Conservation (phyloP, 2,888 invertebrate species). For the Sipha maydis region DNA sequence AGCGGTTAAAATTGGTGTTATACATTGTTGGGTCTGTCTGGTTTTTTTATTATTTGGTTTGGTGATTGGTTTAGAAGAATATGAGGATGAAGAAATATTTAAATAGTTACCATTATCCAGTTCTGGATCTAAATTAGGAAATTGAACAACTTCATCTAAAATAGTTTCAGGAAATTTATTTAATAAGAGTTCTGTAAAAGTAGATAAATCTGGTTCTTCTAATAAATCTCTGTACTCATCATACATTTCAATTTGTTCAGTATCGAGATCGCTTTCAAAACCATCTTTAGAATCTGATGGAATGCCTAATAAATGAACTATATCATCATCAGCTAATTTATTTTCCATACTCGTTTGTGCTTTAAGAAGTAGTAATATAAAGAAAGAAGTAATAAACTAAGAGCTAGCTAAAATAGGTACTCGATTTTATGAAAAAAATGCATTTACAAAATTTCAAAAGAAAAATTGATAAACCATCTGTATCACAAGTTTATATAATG, state of each 20-base stretch:
- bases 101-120: background rate
- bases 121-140: conserved; percentile 12
- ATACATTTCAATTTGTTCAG: conserved; percentile 1
- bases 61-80: background rate
- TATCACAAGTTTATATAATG: too few species aligned
- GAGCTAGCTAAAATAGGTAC: too few species aligned
- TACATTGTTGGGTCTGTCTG: conserved; percentile 1
- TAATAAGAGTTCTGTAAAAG: background rate
- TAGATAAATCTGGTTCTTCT: conserved; percentile 10
- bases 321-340: background rate
- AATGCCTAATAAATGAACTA: conserved; percentile 20
- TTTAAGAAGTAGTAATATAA: background rate
- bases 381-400: too few species aligned
- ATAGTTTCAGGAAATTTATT: background rate
- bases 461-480: too few species aligned
- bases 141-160: conserved; percentile 18
- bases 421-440: too few species aligned
- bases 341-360: background rate
- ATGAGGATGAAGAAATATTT: background rate
- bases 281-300: conserved; percentile 15
- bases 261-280: background rate
- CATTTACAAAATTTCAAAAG: too few species aligned
- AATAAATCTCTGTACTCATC: background rate
- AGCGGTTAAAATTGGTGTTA: background rate
- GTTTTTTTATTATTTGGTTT: conserved; percentile 26